Conservation (phyloP, 2,113 vertebrate species). For the Panurus biarmicus region DNA sequence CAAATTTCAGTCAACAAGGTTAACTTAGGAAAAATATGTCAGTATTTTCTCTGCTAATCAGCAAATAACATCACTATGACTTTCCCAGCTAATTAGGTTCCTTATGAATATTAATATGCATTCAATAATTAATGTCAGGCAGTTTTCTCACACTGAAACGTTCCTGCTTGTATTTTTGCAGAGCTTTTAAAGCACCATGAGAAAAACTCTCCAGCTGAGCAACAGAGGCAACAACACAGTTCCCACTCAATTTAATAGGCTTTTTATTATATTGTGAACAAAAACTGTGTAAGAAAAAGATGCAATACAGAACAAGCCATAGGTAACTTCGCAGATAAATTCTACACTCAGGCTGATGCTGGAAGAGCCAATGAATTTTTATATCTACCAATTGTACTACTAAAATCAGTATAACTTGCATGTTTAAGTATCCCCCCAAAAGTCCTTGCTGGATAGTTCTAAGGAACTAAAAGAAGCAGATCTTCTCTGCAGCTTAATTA, state of each 20-base stretch:
- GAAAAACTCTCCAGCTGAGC: background rate
- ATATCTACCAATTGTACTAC: background rate
- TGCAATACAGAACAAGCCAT: background rate
- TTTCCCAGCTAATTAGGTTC: constrained; percentile 29
- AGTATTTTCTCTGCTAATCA: constrained; percentile 51
- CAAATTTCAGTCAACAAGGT: constrained; percentile 41
- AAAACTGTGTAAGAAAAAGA: background rate
- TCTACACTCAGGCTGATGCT: background rate
- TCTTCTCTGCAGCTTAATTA: background rate
- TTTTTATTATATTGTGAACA: background rate
- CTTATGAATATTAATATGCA: constrained; percentile 49
- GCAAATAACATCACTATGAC: constrained; percentile 24
- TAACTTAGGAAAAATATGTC: constrained; percentile 32
- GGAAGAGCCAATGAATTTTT: background rate
- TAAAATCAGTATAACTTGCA: background rate
- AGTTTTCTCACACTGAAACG: background rate
- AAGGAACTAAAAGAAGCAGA: background rate
- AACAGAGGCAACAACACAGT: background rate
- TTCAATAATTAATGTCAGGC: constrained; percentile 36
- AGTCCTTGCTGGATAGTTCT: background rate
- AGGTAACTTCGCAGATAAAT: background rate
- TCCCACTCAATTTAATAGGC: background rate
- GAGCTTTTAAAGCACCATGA: background rate
- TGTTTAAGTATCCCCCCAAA: background rate
- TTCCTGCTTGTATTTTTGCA: background rate